phyloP scores from a whole-genome alignment of 2,797 vertebrate species.

The Sebastes oblongus region DNA sequence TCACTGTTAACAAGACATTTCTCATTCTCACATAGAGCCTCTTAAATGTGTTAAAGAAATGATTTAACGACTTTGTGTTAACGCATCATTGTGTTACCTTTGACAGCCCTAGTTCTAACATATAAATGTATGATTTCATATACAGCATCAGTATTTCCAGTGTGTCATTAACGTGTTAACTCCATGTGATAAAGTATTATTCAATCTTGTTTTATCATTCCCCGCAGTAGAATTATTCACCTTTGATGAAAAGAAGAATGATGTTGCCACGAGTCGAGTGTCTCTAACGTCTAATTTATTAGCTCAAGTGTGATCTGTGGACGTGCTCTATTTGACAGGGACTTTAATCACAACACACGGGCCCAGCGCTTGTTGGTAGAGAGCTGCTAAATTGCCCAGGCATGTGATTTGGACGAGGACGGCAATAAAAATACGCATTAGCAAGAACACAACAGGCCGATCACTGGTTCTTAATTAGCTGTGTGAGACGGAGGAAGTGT shows the following conservation, averaged over 20 bases:
- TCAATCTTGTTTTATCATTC: neutral
- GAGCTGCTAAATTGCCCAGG: conserved; percentile 38
- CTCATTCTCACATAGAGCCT: too few relatives aligned
- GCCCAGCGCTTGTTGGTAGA: conserved; percentile 10
- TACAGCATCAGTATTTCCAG: neutral
- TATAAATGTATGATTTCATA: neutral
- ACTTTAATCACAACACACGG: conserved; percentile 38
- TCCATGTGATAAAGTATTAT: neutral
- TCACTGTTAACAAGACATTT: too few relatives aligned
- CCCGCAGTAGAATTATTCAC: neutral
- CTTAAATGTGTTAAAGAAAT: too few relatives aligned
- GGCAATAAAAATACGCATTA: conserved; percentile 57
- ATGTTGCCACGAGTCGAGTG: neutral
- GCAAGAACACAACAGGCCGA: conserved; percentile 45
- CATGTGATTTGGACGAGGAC: conserved; percentile 46
- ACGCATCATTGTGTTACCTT: too few relatives aligned
- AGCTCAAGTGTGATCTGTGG: neutral
- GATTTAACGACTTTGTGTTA: too few relatives aligned
- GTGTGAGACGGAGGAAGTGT: neutral
- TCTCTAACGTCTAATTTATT: conserved; percentile 12
- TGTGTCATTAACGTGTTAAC: neutral
- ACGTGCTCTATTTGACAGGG: conserved; percentile 14
- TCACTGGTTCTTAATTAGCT: conserved; percentile 52
- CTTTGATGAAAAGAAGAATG: neutral
- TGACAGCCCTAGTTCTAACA: too few relatives aligned